Evolutionary conservation across 2,113 vertebrate species (phyloP).

Genomic region (Girardinichthys multiradiatus): DNA sequence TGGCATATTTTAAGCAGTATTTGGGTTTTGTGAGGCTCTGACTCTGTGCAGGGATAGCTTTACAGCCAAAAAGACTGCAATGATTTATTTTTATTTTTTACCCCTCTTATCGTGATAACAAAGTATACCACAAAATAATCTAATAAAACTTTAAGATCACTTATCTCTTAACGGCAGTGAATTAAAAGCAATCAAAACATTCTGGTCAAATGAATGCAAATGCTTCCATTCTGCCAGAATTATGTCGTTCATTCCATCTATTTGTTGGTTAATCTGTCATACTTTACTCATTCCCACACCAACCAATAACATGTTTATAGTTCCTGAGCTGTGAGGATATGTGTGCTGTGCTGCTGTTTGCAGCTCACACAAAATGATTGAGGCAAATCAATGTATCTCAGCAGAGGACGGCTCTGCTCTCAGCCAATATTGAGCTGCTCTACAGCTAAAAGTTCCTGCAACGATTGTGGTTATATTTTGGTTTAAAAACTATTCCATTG

Average conservation of each 20-base stretch:
- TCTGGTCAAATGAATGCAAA: neutral
- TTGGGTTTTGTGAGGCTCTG: neutral
- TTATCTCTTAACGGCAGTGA: neutral
- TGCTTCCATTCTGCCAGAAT: neutral
- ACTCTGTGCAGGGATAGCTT: too few relatives aligned
- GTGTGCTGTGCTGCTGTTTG: neutral
- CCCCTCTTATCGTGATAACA: neutral
- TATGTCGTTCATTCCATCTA: neutral
- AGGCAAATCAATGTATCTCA: neutral
- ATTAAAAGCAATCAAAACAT: neutral
- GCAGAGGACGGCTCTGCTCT: neutral
- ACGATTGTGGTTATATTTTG: neutral
- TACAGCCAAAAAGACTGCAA: too few relatives aligned
- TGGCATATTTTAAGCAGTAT: neutral
- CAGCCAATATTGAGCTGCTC: too few relatives aligned
- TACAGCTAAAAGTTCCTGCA: too few relatives aligned
- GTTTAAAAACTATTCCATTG: neutral
- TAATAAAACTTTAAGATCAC: neutral
- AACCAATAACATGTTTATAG: neutral
- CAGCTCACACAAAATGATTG: neutral
- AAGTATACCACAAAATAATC: neutral
- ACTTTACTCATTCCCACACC: neutral
- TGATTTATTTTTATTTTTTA: too few relatives aligned
- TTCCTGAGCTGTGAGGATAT: neutral
- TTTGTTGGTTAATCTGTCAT: neutral